Evolutionary conservation across 1,140 invertebrate genomes (phyloP).

Genomic region (Rhysida immarginata): DNA sequence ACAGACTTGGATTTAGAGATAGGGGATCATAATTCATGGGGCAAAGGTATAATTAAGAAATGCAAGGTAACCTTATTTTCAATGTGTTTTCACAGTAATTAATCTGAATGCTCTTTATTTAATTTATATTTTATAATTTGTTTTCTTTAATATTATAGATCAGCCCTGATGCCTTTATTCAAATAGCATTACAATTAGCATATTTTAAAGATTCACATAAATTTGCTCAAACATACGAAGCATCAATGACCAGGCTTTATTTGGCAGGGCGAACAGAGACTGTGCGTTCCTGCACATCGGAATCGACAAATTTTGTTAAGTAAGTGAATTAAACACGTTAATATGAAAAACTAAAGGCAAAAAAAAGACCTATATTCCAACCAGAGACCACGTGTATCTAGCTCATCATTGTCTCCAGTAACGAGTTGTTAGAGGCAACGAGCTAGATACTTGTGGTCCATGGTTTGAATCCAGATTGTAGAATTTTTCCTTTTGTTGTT

Average conservation of each 20-base stretch:
- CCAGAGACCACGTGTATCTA: no score
- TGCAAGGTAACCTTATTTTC: slow-evolving; percentile 24
- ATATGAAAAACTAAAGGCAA: slow-evolving; percentile 1
- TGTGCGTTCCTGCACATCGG: slow-evolving; percentile 32
- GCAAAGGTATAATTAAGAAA: slow-evolving; percentile 38
- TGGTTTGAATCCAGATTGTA: no score
- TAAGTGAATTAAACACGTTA: slow-evolving; percentile 4
- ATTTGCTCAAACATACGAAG: slow-evolving; percentile 37
- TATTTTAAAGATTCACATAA: slow-evolving; percentile 28
- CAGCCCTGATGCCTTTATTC: slow-evolving; percentile 32
- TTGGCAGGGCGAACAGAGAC: slow-evolving; percentile 38
- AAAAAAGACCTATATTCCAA: no score
- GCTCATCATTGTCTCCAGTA: no score
- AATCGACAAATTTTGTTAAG: slow-evolving; percentile 11
- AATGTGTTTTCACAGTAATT: neutral
- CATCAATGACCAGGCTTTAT: slow-evolving; percentile 36
- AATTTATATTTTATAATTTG: neutral
- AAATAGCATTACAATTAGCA: slow-evolving; percentile 28
- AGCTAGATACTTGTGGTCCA: no score
- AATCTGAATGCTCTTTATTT: slow-evolving; percentile 5
- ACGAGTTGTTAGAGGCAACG: no score
- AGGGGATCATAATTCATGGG: slow-evolving; percentile 28
- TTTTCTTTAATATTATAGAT: slow-evolving; percentile 23
- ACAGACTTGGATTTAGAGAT: slow-evolving; percentile 34
- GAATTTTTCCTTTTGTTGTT: no score